These are phyloP conservation scores for Nectonema munidae DNA, from an alignment of 2,888 invertebrate genomes.

Conservation along the genomic window DNA sequence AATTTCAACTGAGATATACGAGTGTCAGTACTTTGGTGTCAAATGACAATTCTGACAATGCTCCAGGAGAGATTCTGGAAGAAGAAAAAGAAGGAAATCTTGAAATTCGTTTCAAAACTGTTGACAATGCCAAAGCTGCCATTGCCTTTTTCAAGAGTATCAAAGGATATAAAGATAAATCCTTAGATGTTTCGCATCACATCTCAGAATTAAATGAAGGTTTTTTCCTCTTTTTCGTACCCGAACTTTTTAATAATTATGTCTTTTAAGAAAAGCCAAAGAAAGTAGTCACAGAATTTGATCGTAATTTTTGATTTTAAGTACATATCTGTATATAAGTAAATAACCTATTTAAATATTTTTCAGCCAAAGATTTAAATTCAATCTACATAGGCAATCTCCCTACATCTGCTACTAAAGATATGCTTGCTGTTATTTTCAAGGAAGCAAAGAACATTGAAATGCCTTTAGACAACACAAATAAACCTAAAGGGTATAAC, in stretches of 20 bases:
- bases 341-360: neutral
- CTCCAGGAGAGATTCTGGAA: no score
- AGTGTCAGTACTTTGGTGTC: no score
- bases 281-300: neutral
- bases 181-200: conserved; percentile 1
- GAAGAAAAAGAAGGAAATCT: no score
- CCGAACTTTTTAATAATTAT: neutral
- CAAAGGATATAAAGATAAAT: neutral
- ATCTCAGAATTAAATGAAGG: neutral
- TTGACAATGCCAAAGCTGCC: conserved; percentile 1
- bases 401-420: conserved; percentile 10
- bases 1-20: neutral
- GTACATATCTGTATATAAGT: neutral
- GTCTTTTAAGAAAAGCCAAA: neutral
- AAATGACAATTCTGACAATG: no score
- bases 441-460: conserved; percentile 1
- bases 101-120: neutral
- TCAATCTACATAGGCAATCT: conserved; percentile 9
- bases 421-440: conserved; percentile 10
- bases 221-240: neutral
- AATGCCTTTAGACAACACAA: conserved; percentile 7
- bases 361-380: conserved; percentile 8
- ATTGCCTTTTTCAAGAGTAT: neutral
- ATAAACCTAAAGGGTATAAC: conserved; percentile 8
- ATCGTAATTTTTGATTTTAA: neutral